Conservation (phyloP, 2,113 vertebrate species). For the Carollia perspicillata region DNA sequence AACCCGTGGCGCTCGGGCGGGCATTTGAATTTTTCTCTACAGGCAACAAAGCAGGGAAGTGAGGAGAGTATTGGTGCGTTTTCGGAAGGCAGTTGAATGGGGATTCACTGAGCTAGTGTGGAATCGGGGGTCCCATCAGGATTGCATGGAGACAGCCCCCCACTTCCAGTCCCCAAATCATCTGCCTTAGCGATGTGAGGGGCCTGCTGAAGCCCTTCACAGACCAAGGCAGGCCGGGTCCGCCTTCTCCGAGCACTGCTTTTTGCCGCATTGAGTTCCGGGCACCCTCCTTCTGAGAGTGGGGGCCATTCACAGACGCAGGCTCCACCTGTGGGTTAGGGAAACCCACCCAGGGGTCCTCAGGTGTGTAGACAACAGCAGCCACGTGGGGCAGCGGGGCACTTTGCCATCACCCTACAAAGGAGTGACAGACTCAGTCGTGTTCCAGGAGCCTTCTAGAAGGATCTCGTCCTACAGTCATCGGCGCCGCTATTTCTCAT, state of each 20-base stretch:
- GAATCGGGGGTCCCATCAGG: not conserved
- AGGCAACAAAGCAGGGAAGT: not conserved
- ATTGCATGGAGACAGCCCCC: not conserved
- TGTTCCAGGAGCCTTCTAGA: fast-evolving
- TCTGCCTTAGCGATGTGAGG: fast-evolving
- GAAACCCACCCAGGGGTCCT: fast-evolving
- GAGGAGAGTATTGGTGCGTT: not conserved
- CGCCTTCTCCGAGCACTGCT: no score
- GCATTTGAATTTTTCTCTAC: not conserved
- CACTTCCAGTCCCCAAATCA: not conserved
- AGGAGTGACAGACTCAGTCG: fast-evolving
- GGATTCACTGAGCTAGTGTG: not conserved
- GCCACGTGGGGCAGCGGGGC: fast-evolving
- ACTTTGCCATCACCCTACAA: fast-evolving
- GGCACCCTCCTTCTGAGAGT: no score
- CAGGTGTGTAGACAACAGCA: fast-evolving
- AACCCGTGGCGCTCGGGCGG: no score
- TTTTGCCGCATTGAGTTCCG: not conserved
- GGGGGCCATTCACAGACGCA: fast-evolving
- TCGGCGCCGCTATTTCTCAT: not conserved
- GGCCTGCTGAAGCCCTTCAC: not conserved
- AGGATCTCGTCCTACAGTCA: fast-evolving
- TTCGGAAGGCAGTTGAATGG: not conserved
- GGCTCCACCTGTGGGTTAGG: fast-evolving
- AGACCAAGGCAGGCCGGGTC: not conserved